phyloP scores from a whole-genome alignment of 2,113 vertebrate species.

The Heteronetta atricapilla region DNA sequence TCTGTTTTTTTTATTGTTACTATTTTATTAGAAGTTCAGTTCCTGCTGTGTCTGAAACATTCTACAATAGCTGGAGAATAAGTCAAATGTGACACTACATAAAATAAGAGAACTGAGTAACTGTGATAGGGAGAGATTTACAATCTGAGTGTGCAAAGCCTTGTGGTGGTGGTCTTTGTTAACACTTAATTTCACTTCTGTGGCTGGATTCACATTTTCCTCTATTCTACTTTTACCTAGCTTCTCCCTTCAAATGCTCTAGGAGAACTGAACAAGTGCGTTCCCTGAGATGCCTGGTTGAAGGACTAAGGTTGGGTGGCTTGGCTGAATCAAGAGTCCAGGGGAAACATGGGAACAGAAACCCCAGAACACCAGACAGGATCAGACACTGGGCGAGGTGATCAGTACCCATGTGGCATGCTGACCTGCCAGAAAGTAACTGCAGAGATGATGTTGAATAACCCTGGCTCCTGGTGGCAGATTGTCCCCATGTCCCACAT shows the following conservation, averaged over 20 bases:
- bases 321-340: background rate
- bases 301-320: background rate
- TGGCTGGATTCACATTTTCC: background rate
- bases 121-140: background rate
- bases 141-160: background rate
- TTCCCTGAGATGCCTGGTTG: background rate
- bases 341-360: background rate
- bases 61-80: background rate
- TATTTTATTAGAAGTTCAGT: constrained; percentile 21
- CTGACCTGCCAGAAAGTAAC: background rate
- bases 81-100: constrained; percentile 16
- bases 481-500: background rate
- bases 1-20: background rate
- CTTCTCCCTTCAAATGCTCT: background rate
- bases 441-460: background rate
- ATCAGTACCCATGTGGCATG: background rate
- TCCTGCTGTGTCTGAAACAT: constrained; percentile 2
- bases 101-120: constrained; percentile 31
- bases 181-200: constrained; percentile 5
- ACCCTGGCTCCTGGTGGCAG: background rate
- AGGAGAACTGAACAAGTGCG: background rate
- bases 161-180: background rate
- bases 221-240: background rate
- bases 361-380: background rate
- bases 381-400: background rate